Evolutionary conservation across 2,888 invertebrate species (phyloP).

Genomic region (Dexiosoma caninum): DNA sequence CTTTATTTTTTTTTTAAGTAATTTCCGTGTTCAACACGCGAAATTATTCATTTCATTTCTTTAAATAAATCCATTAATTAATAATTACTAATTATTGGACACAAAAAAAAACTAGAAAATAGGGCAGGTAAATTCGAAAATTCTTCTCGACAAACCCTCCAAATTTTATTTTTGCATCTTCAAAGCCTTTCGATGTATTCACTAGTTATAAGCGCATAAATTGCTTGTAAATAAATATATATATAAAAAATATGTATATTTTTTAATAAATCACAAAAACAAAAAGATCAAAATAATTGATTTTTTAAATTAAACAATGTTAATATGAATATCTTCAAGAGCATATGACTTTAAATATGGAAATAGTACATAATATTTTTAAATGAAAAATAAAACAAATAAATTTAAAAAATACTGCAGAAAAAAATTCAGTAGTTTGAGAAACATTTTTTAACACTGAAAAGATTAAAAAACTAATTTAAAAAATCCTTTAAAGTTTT

Average conservation of each 20-base stretch:
- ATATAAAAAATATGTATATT: not conserved
- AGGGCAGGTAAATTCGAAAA: too few species aligned
- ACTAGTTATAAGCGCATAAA: too few species aligned
- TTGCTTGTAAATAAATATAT: conserved; percentile 26
- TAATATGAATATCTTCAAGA: conserved; percentile 42
- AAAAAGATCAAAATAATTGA: conserved; percentile 13
- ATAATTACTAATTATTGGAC: too few species aligned
- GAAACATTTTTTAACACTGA: not conserved
- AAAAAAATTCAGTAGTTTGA: not conserved
- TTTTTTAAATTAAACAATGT: conserved; percentile 21
- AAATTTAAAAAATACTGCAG: not conserved
- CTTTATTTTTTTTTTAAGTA: too few species aligned
- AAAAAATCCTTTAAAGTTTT: too few species aligned
- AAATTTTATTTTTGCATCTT: too few species aligned
- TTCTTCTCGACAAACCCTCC: too few species aligned
- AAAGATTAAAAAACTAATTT: not conserved
- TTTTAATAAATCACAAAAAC: conserved; percentile 42
- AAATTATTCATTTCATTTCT: too few species aligned
- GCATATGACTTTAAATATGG: conserved; percentile 60
- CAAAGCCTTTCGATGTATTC: too few species aligned
- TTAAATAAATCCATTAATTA: too few species aligned
- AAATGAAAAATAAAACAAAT: not conserved
- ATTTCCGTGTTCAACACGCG: too few species aligned
- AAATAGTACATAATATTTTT: conserved; percentile 46
- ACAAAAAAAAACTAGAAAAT: too few species aligned